These are phyloP conservation scores for Aix galericulata DNA, from an alignment of 2,113 vertebrate genomes.

Conservation along the genomic window DNA sequence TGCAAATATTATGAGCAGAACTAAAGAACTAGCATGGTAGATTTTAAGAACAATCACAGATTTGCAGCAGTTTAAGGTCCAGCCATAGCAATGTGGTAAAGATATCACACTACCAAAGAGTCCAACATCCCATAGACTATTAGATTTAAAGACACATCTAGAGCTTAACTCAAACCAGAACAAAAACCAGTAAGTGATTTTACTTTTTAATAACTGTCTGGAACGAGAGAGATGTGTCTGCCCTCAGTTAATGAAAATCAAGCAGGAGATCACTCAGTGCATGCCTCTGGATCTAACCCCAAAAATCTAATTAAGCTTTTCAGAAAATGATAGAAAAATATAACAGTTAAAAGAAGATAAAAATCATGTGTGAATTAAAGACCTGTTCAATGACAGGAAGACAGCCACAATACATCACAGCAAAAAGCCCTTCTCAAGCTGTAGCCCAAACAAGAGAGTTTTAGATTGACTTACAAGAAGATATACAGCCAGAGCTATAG, in stretches of 20 bases:
- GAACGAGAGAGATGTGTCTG: not conserved
- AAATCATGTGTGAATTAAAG: not conserved
- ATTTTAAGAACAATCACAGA: not conserved
- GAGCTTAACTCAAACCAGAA: constrained; percentile 28
- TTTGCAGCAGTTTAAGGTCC: constrained; percentile 4
- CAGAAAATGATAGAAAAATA: not conserved
- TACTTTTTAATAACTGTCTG: constrained; percentile 13
- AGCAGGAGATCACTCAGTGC: not conserved
- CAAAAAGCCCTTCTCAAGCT: not conserved
- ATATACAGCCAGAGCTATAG: not conserved
- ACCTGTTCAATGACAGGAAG: not conserved
- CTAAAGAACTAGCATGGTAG: not conserved
- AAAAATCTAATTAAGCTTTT: not conserved
- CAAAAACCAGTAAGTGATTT: not conserved
- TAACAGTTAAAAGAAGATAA: not conserved
- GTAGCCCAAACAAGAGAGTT: not conserved
- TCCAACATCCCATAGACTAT: not conserved
- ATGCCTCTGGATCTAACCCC: not conserved
- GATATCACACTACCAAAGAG: not conserved
- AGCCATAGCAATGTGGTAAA: not conserved
- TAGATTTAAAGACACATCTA: not conserved
- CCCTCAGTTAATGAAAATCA: constrained; percentile 29
- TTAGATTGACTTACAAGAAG: not conserved
- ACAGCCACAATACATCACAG: not conserved
- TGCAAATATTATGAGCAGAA: not conserved